Evolutionary conservation across 2,797 vertebrate species (phyloP), one percentile per base, ranked within the genome.

Genomic region (Chaunax sp.): DNA sequence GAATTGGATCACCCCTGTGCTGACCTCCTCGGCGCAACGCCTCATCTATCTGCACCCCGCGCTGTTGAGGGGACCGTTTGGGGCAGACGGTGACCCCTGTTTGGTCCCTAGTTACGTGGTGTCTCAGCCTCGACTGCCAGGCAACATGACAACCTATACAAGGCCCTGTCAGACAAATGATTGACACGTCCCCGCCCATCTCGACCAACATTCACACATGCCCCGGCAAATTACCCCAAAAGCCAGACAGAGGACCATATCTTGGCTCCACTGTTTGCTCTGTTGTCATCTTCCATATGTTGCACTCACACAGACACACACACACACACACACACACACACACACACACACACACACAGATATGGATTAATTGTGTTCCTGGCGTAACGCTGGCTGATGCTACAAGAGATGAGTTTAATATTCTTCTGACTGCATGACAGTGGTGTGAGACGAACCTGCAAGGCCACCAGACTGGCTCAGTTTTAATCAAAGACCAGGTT

Each of bases 81-180:
- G 90, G 89, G 84, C 88, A 82, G 77, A 78, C 73, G n/a, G 52
- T 88, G 89, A 90, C 90, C 91, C 85, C 65, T 14, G 47, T 66
- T 66, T 77, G 85, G 82, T 82, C 84, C 69, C 73, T 44, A 3
- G 78, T 82, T 81, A 64, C 19, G 13, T 25, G 61, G 68, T 68
- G 76, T 67, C 67, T 76, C 79, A 72, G 70, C 78, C 33, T 79
- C 15, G 33, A 80, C 85, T 84, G 87, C 81, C 25, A 64, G 80
- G 82, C 86, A 85, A 92, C 90, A 90, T 86, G 89, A 93, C 92
- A 93, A 93, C 93, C 94, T 93, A 92, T 94, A 94, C 91, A 92
- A 94, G 92, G 86, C 92, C 89, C 92, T 94, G 92, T 95, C 95
- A 96, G 87, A 94, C 88, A 84, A 91, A 89, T 90, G 92, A 92